A percentile compares a stretch with the other conserved stretches of the same genome.
phyloP scores from a whole-genome alignment of 2,797 vertebrate genomes.

The Pangasius krempfi region DNA sequence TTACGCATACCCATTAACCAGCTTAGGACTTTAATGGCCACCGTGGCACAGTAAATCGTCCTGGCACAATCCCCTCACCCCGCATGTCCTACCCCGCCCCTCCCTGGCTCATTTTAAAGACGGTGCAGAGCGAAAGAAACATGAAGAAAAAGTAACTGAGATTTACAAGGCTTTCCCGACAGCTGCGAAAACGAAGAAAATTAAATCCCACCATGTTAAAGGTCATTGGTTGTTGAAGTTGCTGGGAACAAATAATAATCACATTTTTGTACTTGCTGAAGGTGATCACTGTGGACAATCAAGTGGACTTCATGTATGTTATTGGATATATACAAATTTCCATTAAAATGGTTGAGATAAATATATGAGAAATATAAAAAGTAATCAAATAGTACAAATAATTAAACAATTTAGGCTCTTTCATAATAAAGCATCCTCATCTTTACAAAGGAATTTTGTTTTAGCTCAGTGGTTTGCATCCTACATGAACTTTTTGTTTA shows the following conservation, averaged over 20 bases:
- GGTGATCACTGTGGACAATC: background rate
- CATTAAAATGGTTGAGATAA: background rate
- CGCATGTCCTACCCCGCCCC: slow-evolving; percentile 54
- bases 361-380: background rate
- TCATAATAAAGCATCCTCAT: background rate
- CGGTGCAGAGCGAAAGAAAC: slow-evolving; percentile 74
- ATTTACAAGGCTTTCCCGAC: slow-evolving; percentile 82
- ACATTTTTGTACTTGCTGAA: slow-evolving; percentile 67
- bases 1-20: slow-evolving; percentile 79
- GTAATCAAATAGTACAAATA: background rate
- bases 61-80: slow-evolving; percentile 57
- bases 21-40: slow-evolving; percentile 77
- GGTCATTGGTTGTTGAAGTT: slow-evolving; percentile 72
- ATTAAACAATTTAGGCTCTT: background rate
- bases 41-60: slow-evolving; percentile 79
- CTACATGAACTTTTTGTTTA: background rate
- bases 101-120: slow-evolving; percentile 73
- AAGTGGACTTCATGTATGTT: background rate
- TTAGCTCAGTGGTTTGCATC: background rate
- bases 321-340: background rate
- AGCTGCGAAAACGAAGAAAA: slow-evolving; percentile 81
- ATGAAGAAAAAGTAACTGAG: slow-evolving; percentile 85
- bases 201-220: slow-evolving; percentile 81
- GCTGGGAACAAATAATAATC: slow-evolving; percentile 76
- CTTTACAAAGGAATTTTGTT: background rate